These are phyloP conservation scores for Porites rus DNA, from an alignment of 92 coral and sea anemone genomes.

Conservation along the genomic window DNA sequence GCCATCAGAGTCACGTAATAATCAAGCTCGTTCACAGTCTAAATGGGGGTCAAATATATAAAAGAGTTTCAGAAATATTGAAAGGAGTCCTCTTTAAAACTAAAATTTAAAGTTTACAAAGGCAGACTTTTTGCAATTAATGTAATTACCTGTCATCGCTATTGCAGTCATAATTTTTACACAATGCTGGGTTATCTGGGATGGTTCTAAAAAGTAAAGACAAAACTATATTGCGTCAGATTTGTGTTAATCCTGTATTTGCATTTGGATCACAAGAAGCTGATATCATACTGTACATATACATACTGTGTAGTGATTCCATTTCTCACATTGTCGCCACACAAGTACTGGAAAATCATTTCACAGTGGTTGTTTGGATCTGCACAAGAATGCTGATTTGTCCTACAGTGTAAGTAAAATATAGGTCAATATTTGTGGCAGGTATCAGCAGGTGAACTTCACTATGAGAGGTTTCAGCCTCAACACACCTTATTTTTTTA, in stretches of 20 bases:
- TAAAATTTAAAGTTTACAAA: no score
- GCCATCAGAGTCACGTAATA: no score
- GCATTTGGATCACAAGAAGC: not conserved
- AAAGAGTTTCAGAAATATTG: no score
- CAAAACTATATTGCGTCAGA: not conserved
- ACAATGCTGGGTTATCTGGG: constrained; percentile 88
- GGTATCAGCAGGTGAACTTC: not conserved
- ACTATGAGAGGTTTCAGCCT: not conserved
- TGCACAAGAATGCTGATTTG: constrained; percentile 97
- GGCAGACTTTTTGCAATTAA: no score
- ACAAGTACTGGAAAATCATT: constrained; percentile 93
- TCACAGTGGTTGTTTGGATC: constrained; percentile 94
- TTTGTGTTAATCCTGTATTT: not conserved
- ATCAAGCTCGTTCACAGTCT: no score
- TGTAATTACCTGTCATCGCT: constrained; percentile 74
- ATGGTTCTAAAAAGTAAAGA: constrained; percentile 72
- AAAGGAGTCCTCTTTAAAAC: no score
- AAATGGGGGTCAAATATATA: no score
- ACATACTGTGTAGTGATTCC: constrained; percentile 92
- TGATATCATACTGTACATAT: not conserved
- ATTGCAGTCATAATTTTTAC: constrained; percentile 90
- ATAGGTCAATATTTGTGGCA: not conserved
- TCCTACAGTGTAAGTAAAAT: constrained; percentile 63
- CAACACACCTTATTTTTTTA: not conserved
- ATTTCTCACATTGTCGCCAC: constrained; percentile 88